Conservation (phyloP, 2,113 vertebrate species). For the Castor canadensis region DNA sequence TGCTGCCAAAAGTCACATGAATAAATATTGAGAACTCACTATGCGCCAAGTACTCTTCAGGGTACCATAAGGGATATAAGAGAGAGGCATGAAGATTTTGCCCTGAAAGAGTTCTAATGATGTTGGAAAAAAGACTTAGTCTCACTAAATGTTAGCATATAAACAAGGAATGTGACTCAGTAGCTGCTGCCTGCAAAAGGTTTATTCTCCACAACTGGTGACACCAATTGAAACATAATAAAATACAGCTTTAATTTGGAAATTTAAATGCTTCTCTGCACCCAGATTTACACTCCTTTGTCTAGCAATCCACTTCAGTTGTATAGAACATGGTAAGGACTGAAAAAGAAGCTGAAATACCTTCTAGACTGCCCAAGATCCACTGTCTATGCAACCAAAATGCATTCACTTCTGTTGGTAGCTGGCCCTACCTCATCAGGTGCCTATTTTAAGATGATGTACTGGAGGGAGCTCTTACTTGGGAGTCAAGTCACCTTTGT, state of each 20-base stretch:
- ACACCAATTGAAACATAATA: background rate
- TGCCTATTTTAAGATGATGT: background rate
- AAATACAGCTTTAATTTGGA: background rate
- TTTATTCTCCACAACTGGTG: background rate
- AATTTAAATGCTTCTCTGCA: background rate
- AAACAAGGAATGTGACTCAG: background rate
- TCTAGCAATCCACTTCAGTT: slow-evolving; percentile 7
- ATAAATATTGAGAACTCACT: background rate
- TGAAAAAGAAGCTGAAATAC: slow-evolving; percentile 24
- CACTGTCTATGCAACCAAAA: background rate
- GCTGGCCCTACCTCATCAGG: too few relatives aligned
- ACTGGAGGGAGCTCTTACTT: background rate
- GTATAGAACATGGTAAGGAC: background rate
- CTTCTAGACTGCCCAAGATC: background rate
- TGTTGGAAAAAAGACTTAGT: background rate
- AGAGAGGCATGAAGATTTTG: background rate
- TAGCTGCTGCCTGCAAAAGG: background rate
- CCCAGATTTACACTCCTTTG: background rate
- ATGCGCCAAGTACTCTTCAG: slow-evolving; percentile 1
- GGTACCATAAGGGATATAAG: background rate
- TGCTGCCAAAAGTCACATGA: slow-evolving; percentile 51
- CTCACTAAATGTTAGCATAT: background rate
- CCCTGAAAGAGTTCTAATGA: background rate
- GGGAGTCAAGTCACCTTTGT: background rate
- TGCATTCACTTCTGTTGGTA: background rate